Base-by-base conservation (phyloP, 2,797 vertebrate species). In the Antennarius maculatus region DNA sequence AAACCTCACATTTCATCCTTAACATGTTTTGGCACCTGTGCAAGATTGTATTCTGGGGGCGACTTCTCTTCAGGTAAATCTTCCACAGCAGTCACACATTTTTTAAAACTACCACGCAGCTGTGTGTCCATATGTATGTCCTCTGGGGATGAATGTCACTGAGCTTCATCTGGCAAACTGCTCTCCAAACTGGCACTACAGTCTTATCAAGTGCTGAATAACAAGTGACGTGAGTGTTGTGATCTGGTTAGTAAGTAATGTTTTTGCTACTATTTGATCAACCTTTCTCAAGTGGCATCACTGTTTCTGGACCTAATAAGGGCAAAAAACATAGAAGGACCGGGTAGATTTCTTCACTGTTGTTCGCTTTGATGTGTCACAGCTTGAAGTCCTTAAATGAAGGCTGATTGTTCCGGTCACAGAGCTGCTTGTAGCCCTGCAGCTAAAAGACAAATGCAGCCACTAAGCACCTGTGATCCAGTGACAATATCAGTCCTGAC, bases 131-230 rank as follows among this genome's bases (percentile, higher is more conserved):
- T 68, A 53, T 66, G 78, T 12, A 29, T 29, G 55, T 79, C 77
- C 74, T 83, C 76, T 72, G 66, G 70, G 69, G 69, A 74, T 63
- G 64, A 71, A 71, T 65, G 78, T 79, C 77, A 71, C 69, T 1
- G 50, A 63, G 77, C 75, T 56, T 76, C 80, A 80, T 76, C 71
- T 78, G 83, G 74, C 12, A 1, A 72, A 57, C 71, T 63, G 42
- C 61, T 61, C 59, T 71, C 64, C 41, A 56, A 67, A 71, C 68
- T 65, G 53, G 9, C 52, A 54, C 62, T n/a, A 51, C 78, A 64
- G 66, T 76, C 74, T 67, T 67, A 69, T 72, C 80, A 67, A 61
- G 59, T 48, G 45, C 57, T 57, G 69, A 65, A 77, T 65, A 76
- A 82, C 81, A 80, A 78, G 77, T 46, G 43, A 50, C 54, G 53